These are phyloP conservation scores for Hyla sarda DNA, from an alignment of 2,113 vertebrate species.

Conservation along the genomic window DNA sequence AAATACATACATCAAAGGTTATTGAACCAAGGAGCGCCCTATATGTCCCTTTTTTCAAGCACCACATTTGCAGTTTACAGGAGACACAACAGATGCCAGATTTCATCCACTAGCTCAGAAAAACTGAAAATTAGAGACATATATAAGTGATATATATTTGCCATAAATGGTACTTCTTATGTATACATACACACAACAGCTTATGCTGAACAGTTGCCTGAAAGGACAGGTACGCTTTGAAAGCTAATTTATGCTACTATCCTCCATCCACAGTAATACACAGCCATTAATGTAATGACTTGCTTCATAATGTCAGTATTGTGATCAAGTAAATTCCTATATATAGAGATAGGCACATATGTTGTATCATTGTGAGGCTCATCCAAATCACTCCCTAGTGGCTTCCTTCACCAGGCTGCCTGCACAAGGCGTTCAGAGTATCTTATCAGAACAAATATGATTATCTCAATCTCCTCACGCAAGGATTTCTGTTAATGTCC, in stretches of 20 bases:
- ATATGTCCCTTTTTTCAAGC: no score
- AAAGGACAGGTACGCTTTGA: neutral
- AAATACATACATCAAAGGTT: no score
- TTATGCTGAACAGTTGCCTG: no score
- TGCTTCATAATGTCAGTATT: neutral
- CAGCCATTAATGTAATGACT: neutral
- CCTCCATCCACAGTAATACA: neutral
- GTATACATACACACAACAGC: no score
- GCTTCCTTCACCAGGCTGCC: neutral
- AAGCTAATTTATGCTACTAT: neutral
- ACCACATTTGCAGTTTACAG: no score
- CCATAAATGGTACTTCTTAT: no score
- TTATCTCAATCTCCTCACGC: constrained; percentile 35
- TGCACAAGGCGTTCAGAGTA: constrained; percentile 11
- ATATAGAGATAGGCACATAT: neutral
- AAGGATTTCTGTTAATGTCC: constrained; percentile 37
- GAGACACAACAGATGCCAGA: no score
- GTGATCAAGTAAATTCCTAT: neutral
- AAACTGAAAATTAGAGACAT: no score
- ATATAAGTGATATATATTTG: no score
- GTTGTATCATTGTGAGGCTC: neutral
- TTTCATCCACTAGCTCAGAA: no score
- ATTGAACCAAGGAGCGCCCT: no score
- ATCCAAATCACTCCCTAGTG: neutral
- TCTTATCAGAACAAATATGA: constrained; percentile 44